Percentiles rank a stretch among this genome's conserved stretches.
These are phyloP conservation scores for Carassius carassius DNA, from an alignment of 2,113 vertebrate species.

Conservation along the genomic window DNA sequence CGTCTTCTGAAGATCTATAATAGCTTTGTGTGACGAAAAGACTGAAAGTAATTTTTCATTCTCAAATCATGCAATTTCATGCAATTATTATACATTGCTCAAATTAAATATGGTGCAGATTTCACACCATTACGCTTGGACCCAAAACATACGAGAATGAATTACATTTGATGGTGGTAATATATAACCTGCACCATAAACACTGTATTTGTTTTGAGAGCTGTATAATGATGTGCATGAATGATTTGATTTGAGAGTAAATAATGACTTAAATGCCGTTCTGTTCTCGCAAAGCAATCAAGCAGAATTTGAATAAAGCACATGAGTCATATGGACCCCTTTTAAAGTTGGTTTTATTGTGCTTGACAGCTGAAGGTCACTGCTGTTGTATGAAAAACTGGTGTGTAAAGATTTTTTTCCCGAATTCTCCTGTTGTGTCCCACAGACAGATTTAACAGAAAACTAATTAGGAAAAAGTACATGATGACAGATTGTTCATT, in stretches of 20 bases:
- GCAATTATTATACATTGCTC: conserved; percentile 9
- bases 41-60: conserved; percentile 1
- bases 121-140: neutral
- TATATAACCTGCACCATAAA: conserved; percentile 7
- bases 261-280: conserved; percentile 10
- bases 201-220: conserved; percentile 18
- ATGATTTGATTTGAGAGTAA: conserved; percentile 26
- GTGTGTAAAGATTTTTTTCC: neutral
- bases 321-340: neutral
- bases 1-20: neutral
- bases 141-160: neutral
- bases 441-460: neutral
- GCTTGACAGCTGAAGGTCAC: conserved; percentile 11
- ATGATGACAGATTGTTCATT: neutral
- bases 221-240: conserved; percentile 9
- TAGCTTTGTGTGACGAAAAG: neutral
- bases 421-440: neutral
- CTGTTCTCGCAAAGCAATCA: conserved; percentile 2
- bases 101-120: conserved; percentile 12
- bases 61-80: conserved; percentile 12
- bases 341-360: neutral
- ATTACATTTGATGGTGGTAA: neutral
- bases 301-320: neutral
- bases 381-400: neutral
- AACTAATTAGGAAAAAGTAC: neutral